A percentile compares a stretch with the other conserved stretches of the same genome.
Evolutionary conservation across 2,888 invertebrate species (phyloP).

Genomic region (Strigamia maritima): DNA sequence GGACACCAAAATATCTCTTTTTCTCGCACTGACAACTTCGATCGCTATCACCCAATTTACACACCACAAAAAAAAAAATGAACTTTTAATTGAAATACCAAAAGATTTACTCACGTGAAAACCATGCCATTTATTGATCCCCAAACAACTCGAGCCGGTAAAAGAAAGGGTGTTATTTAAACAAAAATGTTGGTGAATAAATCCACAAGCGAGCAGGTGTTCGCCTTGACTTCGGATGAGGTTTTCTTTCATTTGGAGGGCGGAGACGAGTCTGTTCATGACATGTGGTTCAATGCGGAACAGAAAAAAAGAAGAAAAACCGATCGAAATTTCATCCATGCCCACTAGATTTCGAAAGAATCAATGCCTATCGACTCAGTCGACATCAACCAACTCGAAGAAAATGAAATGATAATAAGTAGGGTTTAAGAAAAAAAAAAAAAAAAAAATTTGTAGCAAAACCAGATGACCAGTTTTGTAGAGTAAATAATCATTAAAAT

Average conservation of each 20-base stretch:
- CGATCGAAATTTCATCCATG: not conserved
- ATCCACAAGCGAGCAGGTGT: not conserved
- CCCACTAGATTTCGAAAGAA: not conserved
- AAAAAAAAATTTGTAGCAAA: not conserved
- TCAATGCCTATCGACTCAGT: not conserved
- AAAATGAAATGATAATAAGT: no score
- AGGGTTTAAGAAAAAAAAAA: not conserved
- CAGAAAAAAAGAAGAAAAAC: not conserved
- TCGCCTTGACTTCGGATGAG: conserved; percentile 2
- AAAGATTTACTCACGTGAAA: no score
- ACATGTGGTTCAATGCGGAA: conserved; percentile 18
- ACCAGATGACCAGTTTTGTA: not conserved
- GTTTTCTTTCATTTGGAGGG: not conserved
- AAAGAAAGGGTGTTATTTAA: not conserved
- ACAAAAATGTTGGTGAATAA: conserved; percentile 24
- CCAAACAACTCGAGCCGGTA: not conserved
- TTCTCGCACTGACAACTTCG: not conserved
- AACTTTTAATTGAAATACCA: not conserved
- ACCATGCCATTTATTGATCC: not conserved
- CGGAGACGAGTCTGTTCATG: conserved; percentile 21
- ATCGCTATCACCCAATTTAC: not conserved
- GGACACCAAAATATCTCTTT: not conserved
- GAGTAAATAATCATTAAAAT: not conserved
- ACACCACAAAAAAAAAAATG: not conserved
- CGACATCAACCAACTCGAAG: not conserved